Base-by-base conservation (phyloP, 92 coral and sea anemone species). In the Scolanthus callimorphus region DNA sequence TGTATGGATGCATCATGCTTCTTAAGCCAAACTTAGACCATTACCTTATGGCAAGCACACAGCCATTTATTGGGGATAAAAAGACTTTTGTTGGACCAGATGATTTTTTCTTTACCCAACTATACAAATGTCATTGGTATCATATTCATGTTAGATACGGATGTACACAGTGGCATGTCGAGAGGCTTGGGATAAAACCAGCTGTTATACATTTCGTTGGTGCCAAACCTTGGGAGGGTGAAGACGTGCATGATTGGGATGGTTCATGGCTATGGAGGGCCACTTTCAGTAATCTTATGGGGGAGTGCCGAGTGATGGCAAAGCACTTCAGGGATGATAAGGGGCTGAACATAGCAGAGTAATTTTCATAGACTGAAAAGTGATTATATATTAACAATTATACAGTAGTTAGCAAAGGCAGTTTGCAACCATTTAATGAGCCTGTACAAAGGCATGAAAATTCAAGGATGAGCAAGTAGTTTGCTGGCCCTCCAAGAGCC, bases 71-170 rank as follows among this genome's bases (percentile, higher is more conserved):
- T 9, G 91, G 91, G 15, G 82, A 81, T n/a, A 58, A 64, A 10
- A 34, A 61, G n/a, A 78, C 63, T 21, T 89, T 80, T 50, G 76
- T 72, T 56, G 91, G 97, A 22, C 97, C 97, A 1, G 97, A 85
- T 59, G 97, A 85, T 17, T 70, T 69, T 48, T 88, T 88, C 63
- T 89, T 84, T 62, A 89, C 97, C 11, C 66, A 79, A 66, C 67
- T 89, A 19, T 85, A 85, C 68, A 80, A 89, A 51, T 69, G 53
- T 8, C 56, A 74, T 26, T 89, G 97, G 97, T 72, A 77, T 43
- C 97, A 85, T 65, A 52, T 89, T 43, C 84, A 89, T 63, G 50
- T 80, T 17, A 80, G 67, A 71, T 79, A 80, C 39, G 97, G 89
- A 1, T 89, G 85, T 39, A 85, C 82, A 19, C 57, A 62, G 19